Evolutionary conservation across 2,113 vertebrate species (phyloP).

Genomic region (Microtus oregoni): DNA sequence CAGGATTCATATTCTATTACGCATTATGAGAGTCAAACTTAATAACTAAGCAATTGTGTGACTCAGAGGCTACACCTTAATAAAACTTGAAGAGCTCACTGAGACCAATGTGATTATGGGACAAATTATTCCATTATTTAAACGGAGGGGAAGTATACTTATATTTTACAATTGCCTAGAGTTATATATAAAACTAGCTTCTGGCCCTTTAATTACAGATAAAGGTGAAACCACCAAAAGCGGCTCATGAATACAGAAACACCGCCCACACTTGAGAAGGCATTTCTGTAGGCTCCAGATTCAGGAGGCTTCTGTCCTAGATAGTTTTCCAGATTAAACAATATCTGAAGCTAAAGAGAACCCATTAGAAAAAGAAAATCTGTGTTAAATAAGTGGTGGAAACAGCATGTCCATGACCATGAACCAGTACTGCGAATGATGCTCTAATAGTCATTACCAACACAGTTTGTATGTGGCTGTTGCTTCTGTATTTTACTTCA

Average conservation of each 20-base stretch:
- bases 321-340: not conserved
- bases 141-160: slow-evolving; percentile 79
- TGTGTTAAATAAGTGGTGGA: not conserved
- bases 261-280: not conserved
- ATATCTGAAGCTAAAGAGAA: not conserved
- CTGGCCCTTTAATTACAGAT: slow-evolving; percentile 80
- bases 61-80: slow-evolving; percentile 78
- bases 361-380: not conserved
- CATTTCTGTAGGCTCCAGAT: not conserved
- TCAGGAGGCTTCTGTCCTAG: not conserved
- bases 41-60: slow-evolving; percentile 69
- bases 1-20: slow-evolving; percentile 63
- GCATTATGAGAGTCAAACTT: slow-evolving; percentile 62
- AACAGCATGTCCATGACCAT: not conserved
- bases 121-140: slow-evolving; percentile 80
- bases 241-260: not conserved
- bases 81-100: slow-evolving; percentile 81
- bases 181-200: slow-evolving; percentile 79
- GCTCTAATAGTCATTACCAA: not conserved
- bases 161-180: slow-evolving; percentile 80
- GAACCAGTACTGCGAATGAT: not conserved
- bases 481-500: not conserved
- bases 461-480: rapidly evolving
- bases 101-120: slow-evolving; percentile 81
- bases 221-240: slow-evolving; percentile 40